A percentile compares a stretch with the other conserved stretches of the same genome.
These are phyloP conservation scores for Scolopax bukidnonensis DNA, from an alignment of 2,797 vertebrate species.

Conservation along the genomic window DNA sequence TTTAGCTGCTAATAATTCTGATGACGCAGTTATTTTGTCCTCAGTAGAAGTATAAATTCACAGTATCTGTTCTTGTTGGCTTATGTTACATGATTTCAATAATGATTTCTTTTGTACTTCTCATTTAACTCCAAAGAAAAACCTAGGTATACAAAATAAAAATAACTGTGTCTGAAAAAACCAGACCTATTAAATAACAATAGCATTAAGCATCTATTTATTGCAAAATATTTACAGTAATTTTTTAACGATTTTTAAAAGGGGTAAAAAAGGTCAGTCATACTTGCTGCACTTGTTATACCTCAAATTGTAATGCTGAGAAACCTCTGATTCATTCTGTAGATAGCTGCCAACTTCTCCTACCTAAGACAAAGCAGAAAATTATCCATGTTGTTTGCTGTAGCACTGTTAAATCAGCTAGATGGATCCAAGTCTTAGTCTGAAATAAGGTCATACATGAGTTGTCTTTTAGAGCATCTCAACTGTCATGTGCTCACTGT, in stretches of 20 bases:
- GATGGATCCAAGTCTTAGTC: not conserved
- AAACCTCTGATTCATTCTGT: not conserved
- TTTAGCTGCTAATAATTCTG: not conserved
- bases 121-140: not conserved
- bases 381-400: not conserved
- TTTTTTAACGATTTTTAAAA: not conserved
- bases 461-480: not conserved
- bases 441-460: not conserved
- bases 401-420: conserved; percentile 6
- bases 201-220: not conserved
- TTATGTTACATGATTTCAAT: not conserved
- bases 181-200: not conserved
- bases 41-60: not conserved
- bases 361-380: conserved; percentile 32
- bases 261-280: not conserved
- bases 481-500: not conserved
- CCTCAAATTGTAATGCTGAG: not conserved
- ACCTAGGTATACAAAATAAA: not conserved
- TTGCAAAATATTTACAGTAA: not conserved
- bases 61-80: not conserved
- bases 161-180: not conserved
- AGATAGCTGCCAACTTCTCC: conserved; percentile 22
- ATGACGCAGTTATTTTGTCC: not conserved
- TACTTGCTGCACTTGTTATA: not conserved
- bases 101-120: not conserved